Base-by-base conservation (phyloP, 2,888 invertebrate genomes). In the Timandra comae region DNA sequence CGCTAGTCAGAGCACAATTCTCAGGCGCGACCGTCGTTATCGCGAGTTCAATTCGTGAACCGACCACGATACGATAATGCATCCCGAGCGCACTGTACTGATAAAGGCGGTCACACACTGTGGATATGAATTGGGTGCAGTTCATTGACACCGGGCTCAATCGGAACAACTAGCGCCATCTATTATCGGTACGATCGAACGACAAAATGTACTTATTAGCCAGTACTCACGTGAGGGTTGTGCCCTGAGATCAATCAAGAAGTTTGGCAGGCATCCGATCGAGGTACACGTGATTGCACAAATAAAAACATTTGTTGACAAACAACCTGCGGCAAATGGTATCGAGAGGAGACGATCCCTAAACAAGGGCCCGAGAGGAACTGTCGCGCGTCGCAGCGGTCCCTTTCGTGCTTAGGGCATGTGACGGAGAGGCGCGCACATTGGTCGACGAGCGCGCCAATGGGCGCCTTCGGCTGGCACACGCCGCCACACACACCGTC, bases 351-450 rank as follows among this genome's bases (percentile, higher is more conserved):
- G 64, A 67, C 77, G 55, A 58, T 70, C 61, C 63, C 61, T 68
- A 57, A 24, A 43, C 79, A 77, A 81, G 80, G 80, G 78, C 78
- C 71, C 67, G 64, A 63, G 58, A 62, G 70, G 70, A 71, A 82
- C 80, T 81, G 77, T n/a, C 57, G 37, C 41, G 43, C 29, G 29
- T 35, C 48, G 47, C 52, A 32, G 45, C 67, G 62, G 60, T 79
- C 77, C 79, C 80, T 78, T 79, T 73, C 73, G 65, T 63, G 61
- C 60, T 53, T 69, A 77, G 79, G 79, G 77, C 74, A 60, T 16
- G 16, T 16, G 62, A 51, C 50, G 52, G n/a, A 33, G 48, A 48
- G 43, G 44, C 47, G 40, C 60, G 48, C 56, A 62, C 68, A 80
- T 82, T 82, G 81, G 81, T 43, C 53, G 59, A 34, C 37, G 13